A percentile compares a stretch with the other conserved stretches of the same genome.
Conservation (phyloP, 2,797 vertebrate species). For the Oreochromis mossambicus region DNA sequence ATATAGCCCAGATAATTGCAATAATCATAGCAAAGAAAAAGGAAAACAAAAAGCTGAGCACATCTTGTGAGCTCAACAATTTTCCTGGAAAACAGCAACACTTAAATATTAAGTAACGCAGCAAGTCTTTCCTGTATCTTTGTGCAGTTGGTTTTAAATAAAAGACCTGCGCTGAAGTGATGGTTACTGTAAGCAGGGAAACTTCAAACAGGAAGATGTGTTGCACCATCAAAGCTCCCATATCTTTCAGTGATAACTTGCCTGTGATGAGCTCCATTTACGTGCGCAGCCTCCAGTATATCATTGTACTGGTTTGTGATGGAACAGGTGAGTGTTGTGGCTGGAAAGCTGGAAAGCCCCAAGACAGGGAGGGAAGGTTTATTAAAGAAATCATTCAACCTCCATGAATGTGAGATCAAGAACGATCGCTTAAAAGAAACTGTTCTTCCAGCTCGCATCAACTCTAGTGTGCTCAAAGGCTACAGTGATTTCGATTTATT, state of each 20-base stretch:
- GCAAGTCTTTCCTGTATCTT: neutral
- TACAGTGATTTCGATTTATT: neutral
- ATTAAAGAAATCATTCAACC: conserved; percentile 29
- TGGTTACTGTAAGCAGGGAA: neutral
- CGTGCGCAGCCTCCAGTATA: neutral
- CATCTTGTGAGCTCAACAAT: neutral
- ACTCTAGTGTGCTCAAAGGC: neutral
- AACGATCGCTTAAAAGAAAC: neutral
- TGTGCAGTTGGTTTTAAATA: neutral
- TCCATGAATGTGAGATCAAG: neutral
- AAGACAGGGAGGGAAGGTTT: neutral
- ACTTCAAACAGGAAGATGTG: neutral
- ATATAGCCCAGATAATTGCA: conserved; percentile 47
- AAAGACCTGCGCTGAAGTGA: neutral
- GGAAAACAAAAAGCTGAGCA: neutral
- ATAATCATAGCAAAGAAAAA: conserved; percentile 24
- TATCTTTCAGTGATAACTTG: neutral
- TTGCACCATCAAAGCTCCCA: neutral
- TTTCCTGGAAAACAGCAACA: neutral
- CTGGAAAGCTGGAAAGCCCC: neutral
- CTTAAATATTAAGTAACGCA: neutral
- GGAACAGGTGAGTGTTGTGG: neutral
- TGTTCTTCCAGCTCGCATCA: neutral
- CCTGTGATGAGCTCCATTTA: neutral
- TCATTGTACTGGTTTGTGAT: neutral